Evolutionary conservation across 2,797 vertebrate genomes (phyloP), one percentile per base, ranked within the genome.

Genomic region (Thamnophis elegans): DNA sequence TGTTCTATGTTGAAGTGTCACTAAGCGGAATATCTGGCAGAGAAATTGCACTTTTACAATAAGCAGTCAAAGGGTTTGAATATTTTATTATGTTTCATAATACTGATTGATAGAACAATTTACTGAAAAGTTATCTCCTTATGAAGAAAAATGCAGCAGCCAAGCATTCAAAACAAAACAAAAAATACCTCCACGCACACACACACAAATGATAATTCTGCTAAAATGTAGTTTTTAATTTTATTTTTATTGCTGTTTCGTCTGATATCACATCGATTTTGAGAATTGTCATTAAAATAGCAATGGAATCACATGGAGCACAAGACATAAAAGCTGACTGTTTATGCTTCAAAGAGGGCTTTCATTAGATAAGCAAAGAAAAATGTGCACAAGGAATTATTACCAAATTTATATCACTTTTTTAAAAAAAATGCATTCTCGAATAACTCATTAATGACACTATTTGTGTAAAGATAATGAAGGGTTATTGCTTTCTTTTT

Each of bases 351-450:
- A 95, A 68, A 90, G 95, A 92, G 93, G 96, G 82, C 87, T 96
- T 94, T 95, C 95, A 95, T 94, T 95, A 97, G 93, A 94, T 95
- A 97, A 95, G 94, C 91, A 96, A 97, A 94, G 93, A 92, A 96
- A 96, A 96, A 97, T 60, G 95, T 32, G 89, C 92, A 96, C 92
- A 89, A 94, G 90, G 93, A 96, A 95, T 96, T 96, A 92, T 14
- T 96, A 91, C 51, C 82, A 95, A 73, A 91, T 95, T 96, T 95
- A 96, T 94, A 96, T 91, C 90, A 94, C 95, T 96, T 95, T 93
- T 96, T 42, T n/a, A 89, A 95, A 95, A 68, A 59, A 32, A 65
- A 65, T 68, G 94, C 94, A 73, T 89, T 95, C 93, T 95, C 93
- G 95, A 95, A 88, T 53, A 96, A 94, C 92, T 85, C 94, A 95